Conservation (phyloP, 2,888 invertebrate genomes). For the Enchytraeus crypticus region DNA sequence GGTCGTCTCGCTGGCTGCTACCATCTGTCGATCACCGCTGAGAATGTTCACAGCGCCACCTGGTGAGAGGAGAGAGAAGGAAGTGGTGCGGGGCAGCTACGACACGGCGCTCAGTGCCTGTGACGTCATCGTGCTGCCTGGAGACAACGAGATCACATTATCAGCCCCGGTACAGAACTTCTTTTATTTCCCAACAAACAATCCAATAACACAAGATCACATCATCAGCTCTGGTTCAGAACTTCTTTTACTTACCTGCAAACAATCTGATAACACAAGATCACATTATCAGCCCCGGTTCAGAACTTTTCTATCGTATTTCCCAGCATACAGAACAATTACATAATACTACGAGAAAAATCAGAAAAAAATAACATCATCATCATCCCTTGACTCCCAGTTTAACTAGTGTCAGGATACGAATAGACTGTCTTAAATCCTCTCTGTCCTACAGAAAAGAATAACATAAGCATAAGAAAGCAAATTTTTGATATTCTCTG, state of each 20-base stretch:
- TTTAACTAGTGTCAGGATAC: no score
- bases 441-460: no score
- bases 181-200: no score
- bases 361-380: no score
- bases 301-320: no score
- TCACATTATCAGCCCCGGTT: constrained; percentile 49
- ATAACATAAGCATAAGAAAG: no score
- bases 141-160: constrained; percentile 48
- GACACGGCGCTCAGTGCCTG: constrained; percentile 54
- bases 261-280: constrained; percentile 48
- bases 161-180: constrained; percentile 49
- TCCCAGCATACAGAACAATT: no score
- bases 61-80: constrained; percentile 58
- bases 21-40: constrained; percentile 7
- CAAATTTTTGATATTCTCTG: constrained; percentile 53
- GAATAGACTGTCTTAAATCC: no score
- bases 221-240: constrained; percentile 49
- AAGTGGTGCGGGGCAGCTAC: constrained; percentile 61
- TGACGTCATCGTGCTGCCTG: constrained; percentile 48
- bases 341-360: no score
- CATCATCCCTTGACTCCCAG: no score
- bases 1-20: background rate
- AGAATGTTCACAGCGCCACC: constrained; percentile 7
- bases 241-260: no score
- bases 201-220: no score